phyloP scores from a whole-genome alignment of 1,140 invertebrate species.

The Harlomillsia oculata region DNA sequence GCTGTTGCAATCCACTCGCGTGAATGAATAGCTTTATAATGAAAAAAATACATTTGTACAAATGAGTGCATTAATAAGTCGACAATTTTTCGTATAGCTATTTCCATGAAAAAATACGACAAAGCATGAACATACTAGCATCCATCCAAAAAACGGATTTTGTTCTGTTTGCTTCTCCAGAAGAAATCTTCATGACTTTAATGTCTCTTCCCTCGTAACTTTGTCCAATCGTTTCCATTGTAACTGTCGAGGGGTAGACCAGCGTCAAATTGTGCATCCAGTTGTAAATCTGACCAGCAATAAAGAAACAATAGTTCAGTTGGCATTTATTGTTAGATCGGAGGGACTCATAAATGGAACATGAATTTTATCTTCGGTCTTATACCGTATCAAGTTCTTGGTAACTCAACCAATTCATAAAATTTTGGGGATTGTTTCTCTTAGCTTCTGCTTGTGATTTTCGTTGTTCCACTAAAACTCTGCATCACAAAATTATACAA shows the following conservation, averaged over 20 bases:
- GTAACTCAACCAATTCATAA: conserved; percentile 1
- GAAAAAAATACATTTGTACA: conserved; percentile 41
- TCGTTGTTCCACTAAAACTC: too few relatives aligned
- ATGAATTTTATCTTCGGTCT: neutral
- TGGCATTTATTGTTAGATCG: too few relatives aligned
- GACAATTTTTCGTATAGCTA: neutral
- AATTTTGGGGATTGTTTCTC: neutral
- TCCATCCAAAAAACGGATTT: conserved; percentile 9
- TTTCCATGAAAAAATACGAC: neutral
- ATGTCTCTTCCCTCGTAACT: conserved; percentile 10
- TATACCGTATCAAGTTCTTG: neutral
- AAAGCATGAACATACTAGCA: conserved; percentile 1
- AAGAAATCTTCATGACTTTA: conserved; percentile 10
- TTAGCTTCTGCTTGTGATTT: too few relatives aligned
- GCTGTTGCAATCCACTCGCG: conserved; percentile 72
- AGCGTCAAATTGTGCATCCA: conserved; percentile 43
- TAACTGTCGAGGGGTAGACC: conserved; percentile 43
- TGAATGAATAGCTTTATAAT: conserved; percentile 41
- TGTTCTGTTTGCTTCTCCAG: conserved; percentile 5
- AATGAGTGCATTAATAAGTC: neutral
- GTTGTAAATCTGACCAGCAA: conserved; percentile 41
- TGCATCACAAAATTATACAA: too few relatives aligned
- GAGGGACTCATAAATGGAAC: neutral
- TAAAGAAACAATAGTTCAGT: neutral
- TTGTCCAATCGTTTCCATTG: conserved; percentile 41